These are phyloP conservation scores for Athene noctua DNA, from an alignment of 2,113 vertebrate genomes.

Conservation along the genomic window DNA sequence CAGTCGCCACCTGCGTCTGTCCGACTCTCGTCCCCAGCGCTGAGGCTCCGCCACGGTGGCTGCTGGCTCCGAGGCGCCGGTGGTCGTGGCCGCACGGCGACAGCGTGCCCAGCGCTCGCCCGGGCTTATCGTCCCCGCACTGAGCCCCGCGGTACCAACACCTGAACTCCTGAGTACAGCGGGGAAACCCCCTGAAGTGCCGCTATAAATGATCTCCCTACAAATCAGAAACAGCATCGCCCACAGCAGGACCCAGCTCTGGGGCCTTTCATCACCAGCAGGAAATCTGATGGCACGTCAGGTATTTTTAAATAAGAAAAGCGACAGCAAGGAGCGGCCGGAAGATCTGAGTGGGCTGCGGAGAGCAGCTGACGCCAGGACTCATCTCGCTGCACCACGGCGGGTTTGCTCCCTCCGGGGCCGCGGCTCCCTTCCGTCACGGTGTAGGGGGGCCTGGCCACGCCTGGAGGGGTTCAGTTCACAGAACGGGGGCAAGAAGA, in stretches of 20 bases:
- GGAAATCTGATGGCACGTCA: neutral
- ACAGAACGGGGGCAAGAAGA: neutral
- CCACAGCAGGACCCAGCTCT: neutral
- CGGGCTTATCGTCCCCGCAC: neutral
- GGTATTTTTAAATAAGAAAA: neutral
- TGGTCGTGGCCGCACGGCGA: neutral
- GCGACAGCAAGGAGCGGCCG: neutral
- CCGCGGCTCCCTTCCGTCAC: neutral
- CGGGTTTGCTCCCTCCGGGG: too few relatives aligned
- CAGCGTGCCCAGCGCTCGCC: neutral
- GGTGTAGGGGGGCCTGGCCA: neutral
- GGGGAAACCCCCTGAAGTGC: neutral
- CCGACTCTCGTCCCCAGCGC: neutral
- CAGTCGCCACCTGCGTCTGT: rapidly evolving
- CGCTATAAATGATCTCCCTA: neutral
- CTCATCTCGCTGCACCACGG: neutral
- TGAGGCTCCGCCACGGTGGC: rapidly evolving
- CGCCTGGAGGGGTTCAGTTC: neutral
- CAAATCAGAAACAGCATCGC: neutral
- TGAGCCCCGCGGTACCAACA: neutral
- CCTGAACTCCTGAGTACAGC: neutral
- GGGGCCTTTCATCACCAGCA: neutral
- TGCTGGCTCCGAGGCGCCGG: rapidly evolving
- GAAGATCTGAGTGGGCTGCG: neutral
- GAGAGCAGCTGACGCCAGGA: neutral